These are phyloP conservation scores for Diplolepis rosae DNA, from an alignment of 2,888 invertebrate species.

Conservation along the genomic window DNA sequence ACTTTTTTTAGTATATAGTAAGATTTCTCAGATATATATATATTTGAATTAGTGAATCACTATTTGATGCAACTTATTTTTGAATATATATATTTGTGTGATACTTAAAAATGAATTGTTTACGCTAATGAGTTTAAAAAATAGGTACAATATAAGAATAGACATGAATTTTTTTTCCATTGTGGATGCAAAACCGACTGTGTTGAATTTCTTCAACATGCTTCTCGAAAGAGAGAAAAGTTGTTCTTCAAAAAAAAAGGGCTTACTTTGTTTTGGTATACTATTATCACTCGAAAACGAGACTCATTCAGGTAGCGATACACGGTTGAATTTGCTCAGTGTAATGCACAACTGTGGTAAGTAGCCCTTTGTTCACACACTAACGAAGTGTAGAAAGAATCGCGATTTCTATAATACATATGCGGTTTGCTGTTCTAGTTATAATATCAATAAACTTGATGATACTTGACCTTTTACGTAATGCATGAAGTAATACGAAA, in stretches of 20 bases:
- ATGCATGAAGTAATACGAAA: background rate
- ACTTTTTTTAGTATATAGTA: too few species aligned
- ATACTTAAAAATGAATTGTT: background rate
- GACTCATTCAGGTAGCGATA: slow-evolving; percentile 4
- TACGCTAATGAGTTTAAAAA: background rate
- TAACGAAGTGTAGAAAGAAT: slow-evolving; percentile 58
- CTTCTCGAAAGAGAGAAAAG: too few species aligned
- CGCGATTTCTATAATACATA: slow-evolving; percentile 4
- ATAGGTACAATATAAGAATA: background rate
- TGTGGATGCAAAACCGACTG: background rate
- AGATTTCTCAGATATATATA: too few species aligned
- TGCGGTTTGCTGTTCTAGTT: background rate
- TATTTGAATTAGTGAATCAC: too few species aligned
- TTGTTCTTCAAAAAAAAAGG: background rate
- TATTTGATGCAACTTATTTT: too few species aligned
- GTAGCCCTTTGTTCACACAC: slow-evolving; percentile 59
- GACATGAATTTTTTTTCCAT: background rate
- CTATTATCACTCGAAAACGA: slow-evolving; percentile 6
- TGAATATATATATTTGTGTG: background rate
- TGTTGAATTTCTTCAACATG: background rate
- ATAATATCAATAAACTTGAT: background rate
- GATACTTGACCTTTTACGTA: background rate
- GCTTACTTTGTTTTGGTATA: background rate
- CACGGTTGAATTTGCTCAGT: slow-evolving; percentile 30
- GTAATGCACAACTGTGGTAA: slow-evolving; percentile 57